A percentile compares a stretch with the other conserved stretches of the same genome.
phyloP scores from a whole-genome alignment of 35 echinoderm and acorn worm genomes.

The Patiria miniata region DNA sequence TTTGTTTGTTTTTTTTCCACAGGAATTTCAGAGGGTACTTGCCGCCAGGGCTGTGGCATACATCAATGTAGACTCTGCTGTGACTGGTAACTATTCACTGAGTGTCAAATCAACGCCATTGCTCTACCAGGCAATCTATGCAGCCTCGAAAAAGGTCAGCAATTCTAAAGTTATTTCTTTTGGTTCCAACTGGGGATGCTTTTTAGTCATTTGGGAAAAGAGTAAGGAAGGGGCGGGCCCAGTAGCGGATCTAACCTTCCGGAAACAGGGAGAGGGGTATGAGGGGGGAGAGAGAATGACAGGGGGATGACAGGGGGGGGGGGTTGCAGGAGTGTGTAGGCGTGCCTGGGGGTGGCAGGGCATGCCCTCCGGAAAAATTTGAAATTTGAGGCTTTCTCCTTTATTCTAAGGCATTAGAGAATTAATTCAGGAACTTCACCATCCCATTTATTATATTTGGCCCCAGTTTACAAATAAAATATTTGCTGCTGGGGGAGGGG shows the following conservation, averaged over 20 bases:
- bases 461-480: too few relatives aligned
- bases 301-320: too few relatives aligned
- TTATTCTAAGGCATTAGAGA: too few relatives aligned
- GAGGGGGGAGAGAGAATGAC: too few relatives aligned
- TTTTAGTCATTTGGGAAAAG: not conserved
- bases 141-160: slow-evolving; percentile 71
- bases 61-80: slow-evolving; percentile 79
- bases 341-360: too few relatives aligned
- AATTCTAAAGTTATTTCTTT: not conserved
- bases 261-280: not conserved
- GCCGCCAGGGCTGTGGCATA: slow-evolving; percentile 79
- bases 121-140: slow-evolving; percentile 65
- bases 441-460: too few relatives aligned
- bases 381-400: too few relatives aligned
- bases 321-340: too few relatives aligned
- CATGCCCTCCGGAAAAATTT: too few relatives aligned
- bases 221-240: not conserved
- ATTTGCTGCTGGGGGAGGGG: too few relatives aligned
- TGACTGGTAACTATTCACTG: slow-evolving; percentile 60
- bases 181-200: not conserved
- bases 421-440: too few relatives aligned
- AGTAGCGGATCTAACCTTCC: not conserved
- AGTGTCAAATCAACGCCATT: slow-evolving; percentile 64
- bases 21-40: slow-evolving; percentile 80
- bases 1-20: not conserved